Percentiles rank a stretch among this genome's conserved stretches.
Conservation (phyloP, 2,113 vertebrate genomes). For the Mungos mungo region DNA sequence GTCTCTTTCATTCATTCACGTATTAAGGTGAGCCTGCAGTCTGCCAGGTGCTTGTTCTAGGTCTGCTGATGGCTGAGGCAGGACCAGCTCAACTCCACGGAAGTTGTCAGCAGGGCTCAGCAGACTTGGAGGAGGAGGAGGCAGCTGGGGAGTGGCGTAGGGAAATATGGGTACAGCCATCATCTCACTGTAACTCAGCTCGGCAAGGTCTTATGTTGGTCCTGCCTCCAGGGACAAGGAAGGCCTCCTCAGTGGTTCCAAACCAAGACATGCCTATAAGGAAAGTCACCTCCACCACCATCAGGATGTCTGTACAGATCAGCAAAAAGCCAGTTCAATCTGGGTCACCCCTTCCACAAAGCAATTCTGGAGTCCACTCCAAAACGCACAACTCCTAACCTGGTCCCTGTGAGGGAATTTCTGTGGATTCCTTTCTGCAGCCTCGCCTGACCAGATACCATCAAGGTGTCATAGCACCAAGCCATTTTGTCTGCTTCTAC, state of each 20-base stretch:
- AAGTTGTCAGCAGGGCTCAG: neutral
- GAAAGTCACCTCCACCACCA: neutral
- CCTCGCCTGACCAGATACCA: neutral
- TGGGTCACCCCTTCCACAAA: neutral
- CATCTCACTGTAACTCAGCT: neutral
- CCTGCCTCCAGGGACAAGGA: neutral
- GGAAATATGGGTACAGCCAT: neutral
- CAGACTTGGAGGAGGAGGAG: neutral
- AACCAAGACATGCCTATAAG: neutral
- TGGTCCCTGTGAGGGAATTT: neutral
- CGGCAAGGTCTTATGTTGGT: neutral
- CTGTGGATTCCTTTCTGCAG: neutral
- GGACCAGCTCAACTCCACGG: neutral
- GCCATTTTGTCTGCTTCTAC: neutral
- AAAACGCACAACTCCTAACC: neutral
- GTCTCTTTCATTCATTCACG: neutral
- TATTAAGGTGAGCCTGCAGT: neutral
- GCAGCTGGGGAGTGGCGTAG: accelerated
- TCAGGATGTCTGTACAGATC: neutral
- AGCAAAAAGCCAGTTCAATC: neutral
- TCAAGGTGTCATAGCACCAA: neutral
- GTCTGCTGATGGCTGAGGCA: neutral
- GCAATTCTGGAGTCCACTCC: neutral
- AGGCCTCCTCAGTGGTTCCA: neutral
- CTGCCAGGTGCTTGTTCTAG: neutral